These are phyloP conservation scores for Drosophila tropicalis DNA, from an alignment of 1,140 invertebrate genomes.

Conservation along the genomic window DNA sequence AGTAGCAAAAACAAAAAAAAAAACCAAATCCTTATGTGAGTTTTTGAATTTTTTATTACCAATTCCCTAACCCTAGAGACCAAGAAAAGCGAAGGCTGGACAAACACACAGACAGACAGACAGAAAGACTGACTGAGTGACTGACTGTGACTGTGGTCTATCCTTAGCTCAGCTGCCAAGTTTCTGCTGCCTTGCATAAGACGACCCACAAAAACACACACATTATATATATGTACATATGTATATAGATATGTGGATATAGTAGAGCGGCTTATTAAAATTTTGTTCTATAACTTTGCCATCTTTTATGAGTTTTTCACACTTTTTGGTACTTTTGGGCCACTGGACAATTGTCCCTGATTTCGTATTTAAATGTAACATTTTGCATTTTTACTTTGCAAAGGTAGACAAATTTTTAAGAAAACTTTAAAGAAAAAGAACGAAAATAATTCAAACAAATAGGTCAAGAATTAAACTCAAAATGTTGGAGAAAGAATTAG, in stretches of 20 bases:
- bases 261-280: constrained; percentile 80
- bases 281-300: constrained; percentile 56
- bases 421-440: no score
- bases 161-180: constrained; percentile 61
- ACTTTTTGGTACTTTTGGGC: constrained; percentile 51
- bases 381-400: neutral
- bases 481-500: no score
- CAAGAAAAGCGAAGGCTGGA: constrained; percentile 23
- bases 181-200: constrained; percentile 71
- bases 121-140: neutral
- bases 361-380: constrained; percentile 3
- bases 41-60: constrained; percentile 81
- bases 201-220: constrained; percentile 35
- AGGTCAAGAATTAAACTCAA: no score
- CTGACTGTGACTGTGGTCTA: neutral
- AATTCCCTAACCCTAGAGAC: constrained; percentile 12
- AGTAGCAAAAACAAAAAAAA: constrained; percentile 23
- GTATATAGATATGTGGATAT: constrained; percentile 8
- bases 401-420: neutral
- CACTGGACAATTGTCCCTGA: constrained; percentile 3
- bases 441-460: no score
- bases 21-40: constrained; percentile 66
- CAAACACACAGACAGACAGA: constrained; percentile 27
- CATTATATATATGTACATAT: neutral
- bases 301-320: constrained; percentile 36